A percentile compares a stretch with the other conserved stretches of the same genome.
Conservation (phyloP, 2,888 invertebrate genomes). For the Hanleya hanleyi region DNA sequence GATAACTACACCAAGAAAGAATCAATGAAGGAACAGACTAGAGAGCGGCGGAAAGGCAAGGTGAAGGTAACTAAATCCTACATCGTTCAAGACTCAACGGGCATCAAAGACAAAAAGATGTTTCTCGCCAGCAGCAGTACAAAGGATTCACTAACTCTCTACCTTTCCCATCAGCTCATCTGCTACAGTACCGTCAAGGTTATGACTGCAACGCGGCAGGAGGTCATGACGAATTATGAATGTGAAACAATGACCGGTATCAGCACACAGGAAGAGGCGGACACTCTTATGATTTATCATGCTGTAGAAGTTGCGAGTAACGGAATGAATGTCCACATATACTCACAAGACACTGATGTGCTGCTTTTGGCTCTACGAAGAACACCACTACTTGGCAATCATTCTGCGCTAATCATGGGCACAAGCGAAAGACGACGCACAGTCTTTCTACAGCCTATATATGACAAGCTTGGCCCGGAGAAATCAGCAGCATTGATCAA, state of each 20-base stretch:
- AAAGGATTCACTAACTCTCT: too few species aligned
- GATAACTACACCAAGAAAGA: slow-evolving; percentile 15
- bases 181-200: background rate
- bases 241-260: background rate
- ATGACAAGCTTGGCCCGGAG: too few species aligned
- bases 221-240: background rate
- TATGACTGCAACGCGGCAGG: background rate
- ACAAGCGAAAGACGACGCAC: too few species aligned
- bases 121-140: slow-evolving; percentile 12
- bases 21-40: slow-evolving; percentile 14
- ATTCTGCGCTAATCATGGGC: too few species aligned
- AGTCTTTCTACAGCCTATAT: too few species aligned
- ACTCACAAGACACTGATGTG: background rate
- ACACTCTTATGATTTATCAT: background rate
- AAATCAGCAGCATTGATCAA: too few species aligned
- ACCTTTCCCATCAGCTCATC: background rate
- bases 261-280: background rate
- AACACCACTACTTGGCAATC: too few species aligned
- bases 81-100: slow-evolving; percentile 16
- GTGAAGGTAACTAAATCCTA: slow-evolving; percentile 13
- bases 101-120: slow-evolving; percentile 16
- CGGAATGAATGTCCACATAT: background rate
- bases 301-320: background rate
- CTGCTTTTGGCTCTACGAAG: too few species aligned
- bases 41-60: slow-evolving; percentile 16